Conservation (phyloP, 2,888 invertebrate species). For the Brachypterus glaber region DNA sequence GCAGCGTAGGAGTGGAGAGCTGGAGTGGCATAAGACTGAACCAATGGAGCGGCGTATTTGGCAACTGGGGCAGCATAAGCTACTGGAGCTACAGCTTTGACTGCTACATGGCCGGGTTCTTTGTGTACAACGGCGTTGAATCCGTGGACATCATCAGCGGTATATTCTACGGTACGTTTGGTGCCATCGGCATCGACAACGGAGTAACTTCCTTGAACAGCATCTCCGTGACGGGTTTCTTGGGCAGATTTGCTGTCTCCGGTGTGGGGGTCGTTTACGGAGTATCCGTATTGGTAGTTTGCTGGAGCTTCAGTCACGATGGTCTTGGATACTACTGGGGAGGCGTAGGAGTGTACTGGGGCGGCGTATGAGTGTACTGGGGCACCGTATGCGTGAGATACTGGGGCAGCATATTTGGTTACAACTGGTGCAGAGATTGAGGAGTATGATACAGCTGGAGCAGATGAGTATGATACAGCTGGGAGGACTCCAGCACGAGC, state of each 20-base stretch:
- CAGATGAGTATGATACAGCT: constrained; percentile 7
- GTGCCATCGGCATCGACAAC: constrained; percentile 44
- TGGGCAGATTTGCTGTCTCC: constrained; percentile 45
- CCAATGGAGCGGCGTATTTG: constrained; percentile 19
- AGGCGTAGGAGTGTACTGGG: constrained; percentile 17
- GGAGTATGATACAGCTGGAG: constrained; percentile 12
- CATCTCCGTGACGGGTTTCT: constrained; percentile 43
- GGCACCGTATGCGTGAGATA: constrained; percentile 6
- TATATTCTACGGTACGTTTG: constrained; percentile 42
- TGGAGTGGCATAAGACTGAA: constrained; percentile 14
- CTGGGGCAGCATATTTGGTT: constrained; percentile 6
- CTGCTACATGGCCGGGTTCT: constrained; percentile 33
- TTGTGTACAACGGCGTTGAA: constrained; percentile 45
- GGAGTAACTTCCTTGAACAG: constrained; percentile 42
- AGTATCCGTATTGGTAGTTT: constrained; percentile 42
- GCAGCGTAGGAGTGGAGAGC: constrained; percentile 19
- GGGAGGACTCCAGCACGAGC: constrained; percentile 5
- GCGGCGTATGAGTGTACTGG: constrained; percentile 12
- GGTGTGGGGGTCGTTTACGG: constrained; percentile 40
- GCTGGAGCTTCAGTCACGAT: constrained; percentile 41
- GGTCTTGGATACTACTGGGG: constrained; percentile 36
- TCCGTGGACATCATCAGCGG: constrained; percentile 42
- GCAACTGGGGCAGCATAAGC: constrained; percentile 24
- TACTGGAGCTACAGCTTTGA: constrained; percentile 31
- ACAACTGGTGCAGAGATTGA: constrained; percentile 6